Percentiles rank a stretch among this genome's conserved stretches.
Evolutionary conservation across 2,797 vertebrate genomes (phyloP).

Genomic region (Pagetopsis macropterus): DNA sequence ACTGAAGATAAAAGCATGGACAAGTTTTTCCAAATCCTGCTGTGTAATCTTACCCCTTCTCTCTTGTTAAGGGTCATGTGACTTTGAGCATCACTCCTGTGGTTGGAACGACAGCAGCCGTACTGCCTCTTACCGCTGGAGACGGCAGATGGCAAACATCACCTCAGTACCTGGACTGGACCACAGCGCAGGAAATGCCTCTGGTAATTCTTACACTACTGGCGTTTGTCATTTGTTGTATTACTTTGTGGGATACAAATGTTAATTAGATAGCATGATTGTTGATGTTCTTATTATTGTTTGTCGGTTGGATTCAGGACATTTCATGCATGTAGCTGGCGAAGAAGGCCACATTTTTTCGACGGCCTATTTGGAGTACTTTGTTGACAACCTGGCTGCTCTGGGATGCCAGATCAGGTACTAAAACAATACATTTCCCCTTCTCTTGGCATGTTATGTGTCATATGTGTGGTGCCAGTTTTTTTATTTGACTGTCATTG

Average conservation of each 20-base stretch:
- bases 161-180: constrained; percentile 77
- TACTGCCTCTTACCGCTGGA: constrained; percentile 60
- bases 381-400: constrained; percentile 54
- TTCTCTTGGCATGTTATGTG: background rate
- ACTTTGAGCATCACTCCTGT: constrained; percentile 81
- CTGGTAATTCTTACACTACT: constrained; percentile 66
- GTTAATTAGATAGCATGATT: constrained; percentile 17
- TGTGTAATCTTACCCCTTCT: no score
- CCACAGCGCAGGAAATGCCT: constrained; percentile 76
- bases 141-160: constrained; percentile 74
- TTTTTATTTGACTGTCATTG: constrained; percentile 23
- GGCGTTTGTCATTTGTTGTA: background rate
- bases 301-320: constrained; percentile 64
- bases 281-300: background rate
- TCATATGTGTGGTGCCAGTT: background rate
- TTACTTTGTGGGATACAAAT: background rate
- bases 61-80: constrained; percentile 72
- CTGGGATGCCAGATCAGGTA: constrained; percentile 83
- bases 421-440: background rate
- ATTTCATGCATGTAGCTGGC: constrained; percentile 76
- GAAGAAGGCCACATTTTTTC: fast-evolving
- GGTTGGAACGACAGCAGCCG: constrained; percentile 77
- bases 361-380: constrained; percentile 64
- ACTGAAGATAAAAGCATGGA: no score
- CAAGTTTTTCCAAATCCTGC: no score